Evolutionary conservation across 2,113 vertebrate species (phyloP).

Genomic region (Pontoporia blainvillei): DNA sequence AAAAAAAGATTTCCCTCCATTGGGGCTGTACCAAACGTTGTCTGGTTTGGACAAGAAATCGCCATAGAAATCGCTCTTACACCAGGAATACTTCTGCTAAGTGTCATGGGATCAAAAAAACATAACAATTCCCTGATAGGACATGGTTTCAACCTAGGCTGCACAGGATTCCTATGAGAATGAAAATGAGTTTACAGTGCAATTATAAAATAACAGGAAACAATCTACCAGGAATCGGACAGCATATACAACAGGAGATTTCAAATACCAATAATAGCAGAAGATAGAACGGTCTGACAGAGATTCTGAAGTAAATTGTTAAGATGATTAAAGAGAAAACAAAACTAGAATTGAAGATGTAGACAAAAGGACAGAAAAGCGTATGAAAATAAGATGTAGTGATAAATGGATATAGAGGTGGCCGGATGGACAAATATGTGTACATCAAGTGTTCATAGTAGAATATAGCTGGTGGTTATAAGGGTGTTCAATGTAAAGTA

Average conservation of each 20-base stretch:
- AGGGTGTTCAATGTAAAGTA: background rate
- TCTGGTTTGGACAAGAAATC: constrained; percentile 31
- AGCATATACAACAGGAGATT: background rate
- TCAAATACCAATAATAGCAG: background rate
- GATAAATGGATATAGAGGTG: background rate
- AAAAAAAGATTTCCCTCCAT: background rate
- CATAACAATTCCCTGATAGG: background rate
- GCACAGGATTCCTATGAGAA: background rate
- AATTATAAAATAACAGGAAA: constrained; percentile 22
- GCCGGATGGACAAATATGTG: background rate
- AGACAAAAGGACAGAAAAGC: background rate
- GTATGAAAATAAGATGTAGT: background rate
- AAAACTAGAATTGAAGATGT: background rate
- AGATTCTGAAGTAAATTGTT: background rate
- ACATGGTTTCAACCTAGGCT: background rate
- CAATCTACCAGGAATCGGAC: background rate
- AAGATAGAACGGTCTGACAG: background rate
- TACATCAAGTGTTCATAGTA: background rate
- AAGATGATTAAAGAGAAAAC: background rate
- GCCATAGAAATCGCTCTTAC: constrained; percentile 41
- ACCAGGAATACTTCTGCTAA: background rate
- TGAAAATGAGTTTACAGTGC: background rate
- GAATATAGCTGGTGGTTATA: background rate
- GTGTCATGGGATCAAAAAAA: background rate
- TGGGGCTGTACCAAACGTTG: constrained; percentile 3